phyloP scores from a whole-genome alignment of 1,140 invertebrate species.

The Magallana gigas region DNA sequence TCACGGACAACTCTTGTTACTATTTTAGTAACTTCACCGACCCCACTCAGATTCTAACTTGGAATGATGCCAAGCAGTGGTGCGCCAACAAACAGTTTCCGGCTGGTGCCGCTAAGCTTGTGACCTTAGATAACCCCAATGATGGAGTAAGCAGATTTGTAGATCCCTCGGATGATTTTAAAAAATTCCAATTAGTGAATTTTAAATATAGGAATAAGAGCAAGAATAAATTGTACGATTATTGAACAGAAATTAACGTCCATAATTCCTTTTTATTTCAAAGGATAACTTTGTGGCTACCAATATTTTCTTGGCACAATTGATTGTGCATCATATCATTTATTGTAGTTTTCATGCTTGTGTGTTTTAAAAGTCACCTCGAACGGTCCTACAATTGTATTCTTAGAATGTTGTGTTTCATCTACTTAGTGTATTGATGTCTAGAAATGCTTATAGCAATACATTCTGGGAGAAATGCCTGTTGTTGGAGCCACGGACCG shows the following conservation, averaged over 20 bases:
- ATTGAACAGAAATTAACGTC: too few relatives aligned
- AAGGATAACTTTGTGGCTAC: neutral
- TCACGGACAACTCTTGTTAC: conserved; percentile 39
- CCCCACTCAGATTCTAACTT: conserved; percentile 47
- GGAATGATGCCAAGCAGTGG: conserved; percentile 41
- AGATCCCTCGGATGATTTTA: too few relatives aligned
- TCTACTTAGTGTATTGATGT: too few relatives aligned
- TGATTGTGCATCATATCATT: too few relatives aligned
- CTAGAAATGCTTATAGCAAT: conserved; percentile 16
- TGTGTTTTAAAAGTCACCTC: too few relatives aligned
- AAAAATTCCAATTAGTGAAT: too few relatives aligned
- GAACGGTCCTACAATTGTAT: too few relatives aligned
- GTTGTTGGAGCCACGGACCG: conserved; percentile 28
- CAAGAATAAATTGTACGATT: too few relatives aligned
- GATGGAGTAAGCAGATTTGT: conserved; percentile 32
- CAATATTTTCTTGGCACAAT: too few relatives aligned
- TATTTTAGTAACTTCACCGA: conserved; percentile 53
- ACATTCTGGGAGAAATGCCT: conserved; percentile 40
- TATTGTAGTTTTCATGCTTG: too few relatives aligned
- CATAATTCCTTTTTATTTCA: neutral
- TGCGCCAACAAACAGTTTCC: conserved; percentile 29
- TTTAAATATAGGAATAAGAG: too few relatives aligned
- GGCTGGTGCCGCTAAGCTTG: conserved; percentile 14
- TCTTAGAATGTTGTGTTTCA: too few relatives aligned
- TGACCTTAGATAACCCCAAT: conserved; percentile 32